Evolutionary conservation across 37 sponge, comb jelly and placozoan species (phyloP), one percentile per base, ranked within the genome.

Genomic region (Crambe crambe): DNA sequence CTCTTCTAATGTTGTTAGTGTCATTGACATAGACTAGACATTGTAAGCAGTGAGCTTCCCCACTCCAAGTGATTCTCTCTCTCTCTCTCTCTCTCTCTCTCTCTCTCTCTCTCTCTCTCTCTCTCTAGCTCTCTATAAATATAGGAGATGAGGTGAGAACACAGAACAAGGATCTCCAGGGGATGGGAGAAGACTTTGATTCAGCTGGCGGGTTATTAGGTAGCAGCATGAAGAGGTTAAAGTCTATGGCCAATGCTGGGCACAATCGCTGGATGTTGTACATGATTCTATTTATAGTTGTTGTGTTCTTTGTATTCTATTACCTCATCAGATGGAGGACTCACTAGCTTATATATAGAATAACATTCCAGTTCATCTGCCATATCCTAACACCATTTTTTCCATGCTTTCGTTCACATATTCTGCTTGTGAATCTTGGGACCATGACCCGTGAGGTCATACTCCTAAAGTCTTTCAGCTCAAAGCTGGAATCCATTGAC

Each of bases 201-300:
- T 17, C 61, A 30, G 58, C 94, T 10, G 88, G 91, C 1, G 88
- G 94, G 1, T 73, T 94, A 12, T 85, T 94, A 8, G 75, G 77
- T 31, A 35, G 83, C 68, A 90, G 86, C 57, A 82, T 90, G 91
- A 83, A 79, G 67, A 26, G 91, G 23, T 72, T 94, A 23, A 74
- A 71, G 60, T 67, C 36, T 39, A 69, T 94, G 67, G 70, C 80
- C 56, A 78, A 43, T 23, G 94, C 91, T 10, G 94, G 94, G 0
- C 94, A 94, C 74, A 90, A 90, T 56, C 65, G 85, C 0, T 90
- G 90, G 90, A 90, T 89, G 91, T 83, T 87, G 30, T 86, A 90
- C 70, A 79, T 94, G 73, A 72, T 90, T 3, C n/a, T 89, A 37
- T 86, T 94, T 35, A 73, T 94, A 0, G 32, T 94, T 2, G 25